A percentile compares a stretch with the other conserved stretches of the same genome.
These are phyloP conservation scores for Epistrophe eligans DNA, from an alignment of 2,888 invertebrate genomes.

Conservation along the genomic window DNA sequence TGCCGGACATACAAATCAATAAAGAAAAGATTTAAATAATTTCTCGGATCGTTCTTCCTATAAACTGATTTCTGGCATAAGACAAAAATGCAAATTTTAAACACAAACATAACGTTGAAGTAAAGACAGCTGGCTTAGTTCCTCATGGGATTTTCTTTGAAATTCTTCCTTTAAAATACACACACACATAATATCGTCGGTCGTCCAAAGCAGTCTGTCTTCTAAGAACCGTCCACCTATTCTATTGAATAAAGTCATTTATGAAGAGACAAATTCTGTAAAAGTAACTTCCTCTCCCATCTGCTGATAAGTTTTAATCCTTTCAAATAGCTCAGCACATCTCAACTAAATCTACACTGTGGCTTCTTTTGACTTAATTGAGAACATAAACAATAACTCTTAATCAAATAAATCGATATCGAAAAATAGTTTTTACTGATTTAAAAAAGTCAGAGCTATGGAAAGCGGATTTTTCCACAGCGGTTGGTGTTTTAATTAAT, in stretches of 20 bases:
- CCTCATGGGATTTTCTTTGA: neutral
- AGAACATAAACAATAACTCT: neutral
- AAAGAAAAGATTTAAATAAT: conserved; percentile 30
- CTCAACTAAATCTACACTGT: neutral
- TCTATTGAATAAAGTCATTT: conserved; percentile 18
- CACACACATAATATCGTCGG: too few species aligned
- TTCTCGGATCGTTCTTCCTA: conserved; percentile 3
- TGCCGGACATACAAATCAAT: conserved; percentile 26
- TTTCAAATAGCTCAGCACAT: conserved; percentile 15
- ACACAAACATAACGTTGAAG: neutral
- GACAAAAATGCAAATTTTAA: conserved; percentile 24
- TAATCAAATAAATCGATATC: too few species aligned
- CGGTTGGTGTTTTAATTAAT: too few species aligned
- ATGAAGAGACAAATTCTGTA: conserved; percentile 23
- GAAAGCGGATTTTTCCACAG: too few species aligned
- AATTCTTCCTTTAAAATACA: neutral
- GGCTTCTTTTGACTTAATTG: neutral
- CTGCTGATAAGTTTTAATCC: conserved; percentile 43
- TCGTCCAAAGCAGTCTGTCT: neutral
- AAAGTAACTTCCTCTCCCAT: conserved; percentile 22
- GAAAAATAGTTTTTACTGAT: too few species aligned
- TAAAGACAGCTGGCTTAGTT: neutral
- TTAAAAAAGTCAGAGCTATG: too few species aligned
- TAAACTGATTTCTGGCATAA: conserved; percentile 3
- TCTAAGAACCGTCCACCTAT: neutral